Evolutionary conservation across 2,113 vertebrate genomes (phyloP), one percentile per base, ranked within the genome.

Genomic region (Proteles cristata): DNA sequence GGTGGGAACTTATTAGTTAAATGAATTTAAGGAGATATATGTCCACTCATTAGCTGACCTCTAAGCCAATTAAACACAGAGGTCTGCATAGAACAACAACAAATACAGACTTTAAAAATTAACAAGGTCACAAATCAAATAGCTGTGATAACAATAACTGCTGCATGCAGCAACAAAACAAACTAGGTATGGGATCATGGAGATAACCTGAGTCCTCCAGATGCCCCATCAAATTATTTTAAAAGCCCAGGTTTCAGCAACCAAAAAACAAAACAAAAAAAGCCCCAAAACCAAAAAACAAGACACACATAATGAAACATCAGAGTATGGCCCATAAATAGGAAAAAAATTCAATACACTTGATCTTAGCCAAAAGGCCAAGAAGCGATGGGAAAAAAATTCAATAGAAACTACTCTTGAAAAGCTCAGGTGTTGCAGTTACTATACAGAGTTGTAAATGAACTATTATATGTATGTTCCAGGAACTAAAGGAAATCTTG

Each of bases 401-500:
- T 58, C 61, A 71, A 31, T 2, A 76, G 14, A 71, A 92, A 53
- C 4, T 77, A 9, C 50, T 50, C 50, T 33, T 35, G 74, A 77
- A 80, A 93, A 85, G 14, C 0, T 53, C 63, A 84, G 45, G 58
- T 85, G 45, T 45, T 92, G 16, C 35, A 76, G 15, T 80, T 58
- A 39, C 31, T 68, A 83, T 8, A 39, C 12, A 66, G 31, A 88
- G 12, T 74, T 90, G 66, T 66, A 92, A 76, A 71, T 77, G 61
- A 76, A 31, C n/a, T 95, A 0, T 25, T 83, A 14, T 9, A 69
- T 11, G 48, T 61, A 79, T 84, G 28, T 53, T 79, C 35, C 43
- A 94, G 86, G 69, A 83, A 88, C 16, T 88, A 88, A 94, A 73
- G 45, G 11, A 61, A 19, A 58, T 83, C 33, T 76, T 95, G 11